Percentiles rank a stretch among this genome's conserved stretches.
Conservation (phyloP, 2,113 vertebrate species). For the Petaurus breviceps region DNA sequence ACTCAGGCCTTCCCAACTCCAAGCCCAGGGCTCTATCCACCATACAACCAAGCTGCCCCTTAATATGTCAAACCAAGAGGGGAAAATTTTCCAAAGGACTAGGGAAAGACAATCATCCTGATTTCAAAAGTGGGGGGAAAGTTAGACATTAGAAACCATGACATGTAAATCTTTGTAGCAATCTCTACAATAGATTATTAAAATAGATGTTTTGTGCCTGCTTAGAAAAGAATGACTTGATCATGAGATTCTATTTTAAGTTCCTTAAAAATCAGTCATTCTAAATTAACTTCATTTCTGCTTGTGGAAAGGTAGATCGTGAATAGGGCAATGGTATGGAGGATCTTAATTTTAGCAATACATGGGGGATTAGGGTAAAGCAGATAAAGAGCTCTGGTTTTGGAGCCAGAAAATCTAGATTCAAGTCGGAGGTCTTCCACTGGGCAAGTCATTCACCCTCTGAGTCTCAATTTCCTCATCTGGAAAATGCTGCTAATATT, state of each 20-base stretch:
- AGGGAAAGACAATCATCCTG: not conserved
- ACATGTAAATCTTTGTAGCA: not conserved
- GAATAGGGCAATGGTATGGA: not conserved
- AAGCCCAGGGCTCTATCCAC: not conserved
- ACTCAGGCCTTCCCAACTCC: not conserved
- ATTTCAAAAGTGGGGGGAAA: not conserved
- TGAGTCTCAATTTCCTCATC: not conserved
- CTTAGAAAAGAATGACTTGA: not conserved
- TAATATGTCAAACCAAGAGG: not conserved
- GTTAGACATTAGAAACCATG: not conserved
- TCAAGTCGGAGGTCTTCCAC: not conserved
- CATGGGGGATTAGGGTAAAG: not conserved
- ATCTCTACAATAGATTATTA: not conserved
- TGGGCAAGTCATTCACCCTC: not conserved
- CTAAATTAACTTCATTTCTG: not conserved
- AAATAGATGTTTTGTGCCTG: not conserved
- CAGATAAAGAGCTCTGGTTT: not conserved
- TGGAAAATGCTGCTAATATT: not conserved
- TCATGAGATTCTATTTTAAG: not conserved
- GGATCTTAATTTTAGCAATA: not conserved
- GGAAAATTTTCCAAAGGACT: not conserved
- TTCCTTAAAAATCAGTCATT: not conserved
- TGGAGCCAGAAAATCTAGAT: not conserved
- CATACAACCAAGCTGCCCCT: not conserved
- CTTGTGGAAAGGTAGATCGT: not conserved